These are phyloP conservation scores for Drosophila parvula DNA, from an alignment of 1,140 invertebrate species.

Conservation along the genomic window DNA sequence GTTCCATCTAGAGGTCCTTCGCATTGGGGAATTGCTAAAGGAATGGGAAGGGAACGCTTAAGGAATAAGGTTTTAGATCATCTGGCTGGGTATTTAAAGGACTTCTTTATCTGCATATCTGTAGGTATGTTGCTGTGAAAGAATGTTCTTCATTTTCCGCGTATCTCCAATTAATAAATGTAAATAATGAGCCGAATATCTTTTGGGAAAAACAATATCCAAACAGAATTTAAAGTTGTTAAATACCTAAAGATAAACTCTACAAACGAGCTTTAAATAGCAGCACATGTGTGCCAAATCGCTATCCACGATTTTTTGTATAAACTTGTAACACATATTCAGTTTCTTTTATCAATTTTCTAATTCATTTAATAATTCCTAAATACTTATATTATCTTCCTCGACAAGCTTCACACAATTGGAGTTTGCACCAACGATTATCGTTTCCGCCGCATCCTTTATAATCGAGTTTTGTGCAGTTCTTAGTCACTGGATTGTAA, in stretches of 20 bases:
- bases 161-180: not conserved
- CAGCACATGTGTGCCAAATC: too few relatives aligned
- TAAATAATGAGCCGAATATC: too few relatives aligned
- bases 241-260: too few relatives aligned
- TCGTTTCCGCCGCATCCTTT: constrained; percentile 40
- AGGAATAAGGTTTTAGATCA: not conserved
- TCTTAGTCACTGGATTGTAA: constrained; percentile 9
- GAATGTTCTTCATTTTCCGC: not conserved
- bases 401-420: constrained; percentile 15
- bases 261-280: not conserved
- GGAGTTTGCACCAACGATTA: constrained; percentile 42
- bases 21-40: not conserved
- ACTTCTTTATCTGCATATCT: too few relatives aligned
- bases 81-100: constrained; percentile 5
- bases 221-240: not conserved
- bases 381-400: not conserved
- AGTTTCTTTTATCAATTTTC: not conserved
- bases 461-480: constrained; percentile 26
- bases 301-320: not conserved
- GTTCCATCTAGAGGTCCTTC: constrained; percentile 9
- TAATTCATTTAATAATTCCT: not conserved
- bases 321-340: not conserved
- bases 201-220: constrained; percentile 1
- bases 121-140: not conserved
- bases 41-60: not conserved